These are phyloP conservation scores for Brachionus rotundiformis DNA, from an alignment of 1,140 invertebrate species.

Conservation along the genomic window DNA sequence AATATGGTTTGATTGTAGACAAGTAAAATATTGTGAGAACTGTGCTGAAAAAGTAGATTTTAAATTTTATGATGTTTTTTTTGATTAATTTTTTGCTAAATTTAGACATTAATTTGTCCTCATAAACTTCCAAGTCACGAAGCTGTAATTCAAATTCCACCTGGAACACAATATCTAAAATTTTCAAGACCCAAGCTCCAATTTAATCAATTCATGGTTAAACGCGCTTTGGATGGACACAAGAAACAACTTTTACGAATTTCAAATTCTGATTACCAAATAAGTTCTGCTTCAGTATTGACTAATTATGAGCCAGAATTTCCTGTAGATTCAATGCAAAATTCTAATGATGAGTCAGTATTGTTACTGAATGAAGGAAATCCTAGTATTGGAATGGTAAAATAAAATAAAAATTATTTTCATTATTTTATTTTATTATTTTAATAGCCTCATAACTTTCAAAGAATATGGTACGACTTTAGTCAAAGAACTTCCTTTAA, in stretches of 20 bases:
- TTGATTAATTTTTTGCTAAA: not conserved
- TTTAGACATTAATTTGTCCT: slow-evolving; percentile 44
- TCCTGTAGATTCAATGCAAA: not conserved
- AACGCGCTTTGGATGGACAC: slow-evolving; percentile 24
- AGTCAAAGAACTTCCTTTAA: slow-evolving; percentile 34
- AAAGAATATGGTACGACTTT: slow-evolving; percentile 49
- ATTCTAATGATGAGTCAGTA: slow-evolving; percentile 17
- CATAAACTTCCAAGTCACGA: slow-evolving; percentile 30
- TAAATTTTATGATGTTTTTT: not conserved
- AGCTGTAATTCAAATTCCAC: slow-evolving; percentile 33
- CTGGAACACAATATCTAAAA: slow-evolving; percentile 15
- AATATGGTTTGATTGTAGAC: slow-evolving; percentile 42
- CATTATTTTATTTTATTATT: not conserved
- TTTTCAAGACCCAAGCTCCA: slow-evolving; percentile 13
- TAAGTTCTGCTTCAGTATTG: not conserved
- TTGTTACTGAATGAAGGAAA: slow-evolving; percentile 36
- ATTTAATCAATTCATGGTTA: slow-evolving; percentile 49
- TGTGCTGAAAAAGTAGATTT: slow-evolving; percentile 42
- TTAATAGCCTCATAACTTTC: slow-evolving; percentile 42
- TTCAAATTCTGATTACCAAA: slow-evolving; percentile 35
- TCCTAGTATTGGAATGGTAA: slow-evolving; percentile 31
- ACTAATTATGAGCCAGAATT: slow-evolving; percentile 39
- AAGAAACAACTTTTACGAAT: slow-evolving; percentile 22
- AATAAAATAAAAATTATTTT: not conserved
- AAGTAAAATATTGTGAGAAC: slow-evolving; percentile 49